These are phyloP conservation scores for Plutella xylostella DNA, from an alignment of 2,888 invertebrate genomes.

Conservation along the genomic window DNA sequence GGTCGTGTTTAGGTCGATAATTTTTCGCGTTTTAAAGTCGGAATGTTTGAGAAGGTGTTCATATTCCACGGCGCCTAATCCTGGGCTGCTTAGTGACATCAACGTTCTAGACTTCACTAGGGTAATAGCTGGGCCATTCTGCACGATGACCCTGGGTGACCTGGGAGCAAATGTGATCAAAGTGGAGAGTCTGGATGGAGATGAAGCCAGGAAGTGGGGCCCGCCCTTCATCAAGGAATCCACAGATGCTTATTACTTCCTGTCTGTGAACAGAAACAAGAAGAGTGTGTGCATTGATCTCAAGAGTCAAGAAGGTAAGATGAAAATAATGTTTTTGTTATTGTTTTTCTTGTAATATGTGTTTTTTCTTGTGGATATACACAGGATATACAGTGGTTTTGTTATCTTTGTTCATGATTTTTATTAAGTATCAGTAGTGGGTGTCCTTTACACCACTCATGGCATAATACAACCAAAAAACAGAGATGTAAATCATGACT, in stretches of 20 bases:
- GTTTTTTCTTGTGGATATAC: too few species aligned
- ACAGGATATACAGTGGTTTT: too few species aligned
- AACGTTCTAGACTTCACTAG: conserved; percentile 85
- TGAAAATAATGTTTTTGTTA: background rate
- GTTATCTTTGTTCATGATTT: too few species aligned
- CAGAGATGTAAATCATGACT: too few species aligned
- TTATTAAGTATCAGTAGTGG: too few species aligned
- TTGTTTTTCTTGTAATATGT: too few species aligned
- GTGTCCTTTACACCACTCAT: too few species aligned
- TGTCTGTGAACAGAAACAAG: conserved; percentile 94
- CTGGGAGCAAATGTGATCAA: conserved; percentile 94
- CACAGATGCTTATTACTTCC: conserved; percentile 83
- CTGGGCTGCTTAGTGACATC: conserved; percentile 76
- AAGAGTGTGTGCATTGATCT: conserved; percentile 91
- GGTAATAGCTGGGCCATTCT: conserved; percentile 94
- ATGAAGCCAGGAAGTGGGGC: conserved; percentile 93
- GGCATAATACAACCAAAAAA: too few species aligned
- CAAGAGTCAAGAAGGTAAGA: conserved; percentile 74
- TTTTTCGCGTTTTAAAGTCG: background rate
- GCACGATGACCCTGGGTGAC: conserved; percentile 94
- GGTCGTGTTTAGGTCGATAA: too few species aligned
- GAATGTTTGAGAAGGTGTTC: background rate
- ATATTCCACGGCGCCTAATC: conserved; percentile 22
- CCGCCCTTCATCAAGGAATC: conserved; percentile 81
- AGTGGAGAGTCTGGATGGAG: conserved; percentile 85